These are phyloP conservation scores for Torymus tubicola DNA, from an alignment of 2,888 invertebrate species.

Conservation along the genomic window DNA sequence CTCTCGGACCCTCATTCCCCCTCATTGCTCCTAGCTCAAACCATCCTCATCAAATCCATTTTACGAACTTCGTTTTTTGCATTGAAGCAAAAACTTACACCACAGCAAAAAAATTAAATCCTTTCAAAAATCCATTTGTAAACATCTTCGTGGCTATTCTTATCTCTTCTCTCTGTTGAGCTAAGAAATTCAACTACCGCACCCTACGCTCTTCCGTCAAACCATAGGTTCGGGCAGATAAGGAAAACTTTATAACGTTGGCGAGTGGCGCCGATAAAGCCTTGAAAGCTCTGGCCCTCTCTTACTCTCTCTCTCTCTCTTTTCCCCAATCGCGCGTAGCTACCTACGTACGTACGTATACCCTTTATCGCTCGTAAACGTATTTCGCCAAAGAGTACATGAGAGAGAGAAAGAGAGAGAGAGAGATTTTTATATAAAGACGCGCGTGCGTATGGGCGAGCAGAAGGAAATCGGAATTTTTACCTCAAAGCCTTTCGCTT, in stretches of 20 bases:
- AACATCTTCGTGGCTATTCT: too few relatives aligned
- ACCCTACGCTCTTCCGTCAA: constrained; percentile 14
- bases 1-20: too few relatives aligned
- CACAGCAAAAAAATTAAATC: too few relatives aligned
- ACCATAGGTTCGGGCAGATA: constrained; percentile 3
- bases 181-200: neutral
- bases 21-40: too few relatives aligned
- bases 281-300: constrained; percentile 34
- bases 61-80: too few relatives aligned
- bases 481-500: neutral
- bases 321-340: neutral
- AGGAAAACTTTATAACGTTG: constrained; percentile 43
- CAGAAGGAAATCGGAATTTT: constrained; percentile 19
- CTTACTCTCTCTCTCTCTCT: constrained; percentile 11
- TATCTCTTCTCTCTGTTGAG: too few relatives aligned
- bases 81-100: too few relatives aligned
- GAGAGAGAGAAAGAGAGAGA: neutral
- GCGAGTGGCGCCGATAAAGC: constrained; percentile 24
- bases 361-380: constrained; percentile 50
- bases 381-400: constrained; percentile 19
- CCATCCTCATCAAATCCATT: too few relatives aligned
- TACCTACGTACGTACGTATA: too few relatives aligned
- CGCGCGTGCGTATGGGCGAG: neutral
- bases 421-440: constrained; percentile 32
- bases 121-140: too few relatives aligned